Conservation (phyloP, 2,888 invertebrate species). For the Mechanitis mazaeus region DNA sequence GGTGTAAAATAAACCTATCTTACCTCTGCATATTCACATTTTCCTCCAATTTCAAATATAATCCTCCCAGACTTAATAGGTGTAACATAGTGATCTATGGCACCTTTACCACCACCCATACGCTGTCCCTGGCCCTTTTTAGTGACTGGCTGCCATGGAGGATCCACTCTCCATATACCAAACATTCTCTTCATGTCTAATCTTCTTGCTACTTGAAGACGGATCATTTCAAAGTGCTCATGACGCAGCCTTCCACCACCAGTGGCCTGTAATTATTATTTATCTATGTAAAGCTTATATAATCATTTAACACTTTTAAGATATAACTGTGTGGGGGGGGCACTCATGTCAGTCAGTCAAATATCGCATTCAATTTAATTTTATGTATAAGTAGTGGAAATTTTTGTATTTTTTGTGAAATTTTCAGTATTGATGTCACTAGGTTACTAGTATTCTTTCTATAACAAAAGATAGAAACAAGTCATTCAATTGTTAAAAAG, state of each 20-base stretch:
- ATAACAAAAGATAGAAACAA: not conserved
- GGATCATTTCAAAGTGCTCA: constrained; percentile 93
- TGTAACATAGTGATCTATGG: constrained; percentile 95
- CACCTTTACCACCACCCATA: constrained; percentile 98
- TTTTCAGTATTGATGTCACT: no score
- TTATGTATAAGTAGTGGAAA: no score
- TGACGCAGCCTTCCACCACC: constrained; percentile 87
- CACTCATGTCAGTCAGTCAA: no score
- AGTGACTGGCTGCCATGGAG: constrained; percentile 97
- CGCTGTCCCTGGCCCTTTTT: constrained; percentile 92
- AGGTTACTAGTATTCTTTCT: no score
- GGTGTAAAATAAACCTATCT: no score
- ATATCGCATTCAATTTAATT: no score
- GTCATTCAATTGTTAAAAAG: not conserved
- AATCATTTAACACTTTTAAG: not conserved
- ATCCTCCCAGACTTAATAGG: constrained; percentile 94
- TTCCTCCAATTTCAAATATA: constrained; percentile 95
- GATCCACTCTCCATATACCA: constrained; percentile 94
- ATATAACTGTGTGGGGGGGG: no score
- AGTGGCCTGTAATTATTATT: constrained; percentile 78
- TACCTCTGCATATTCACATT: constrained; percentile 90
- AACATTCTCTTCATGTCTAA: constrained; percentile 90
- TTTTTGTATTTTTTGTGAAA: no score
- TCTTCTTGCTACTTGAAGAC: constrained; percentile 85
- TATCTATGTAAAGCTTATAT: not conserved